Conservation (phyloP, 1,140 invertebrate species). For the Leptinotarsa texana region DNA sequence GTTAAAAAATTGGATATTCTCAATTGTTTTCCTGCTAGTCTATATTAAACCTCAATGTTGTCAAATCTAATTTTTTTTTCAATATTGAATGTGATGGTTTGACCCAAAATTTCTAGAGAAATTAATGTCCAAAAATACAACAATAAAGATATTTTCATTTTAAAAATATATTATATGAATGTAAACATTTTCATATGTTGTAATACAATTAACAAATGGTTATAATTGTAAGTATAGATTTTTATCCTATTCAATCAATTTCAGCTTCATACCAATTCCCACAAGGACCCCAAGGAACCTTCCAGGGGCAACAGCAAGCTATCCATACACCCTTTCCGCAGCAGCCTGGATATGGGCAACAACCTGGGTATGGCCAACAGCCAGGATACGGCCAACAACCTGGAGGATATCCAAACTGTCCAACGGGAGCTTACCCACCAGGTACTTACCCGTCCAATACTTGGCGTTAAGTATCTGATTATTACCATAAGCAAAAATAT, state of each 20-base stretch:
- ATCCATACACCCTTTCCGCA: conserved; percentile 14
- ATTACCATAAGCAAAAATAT: background rate
- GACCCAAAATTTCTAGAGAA: too few species aligned
- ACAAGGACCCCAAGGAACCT: conserved; percentile 13
- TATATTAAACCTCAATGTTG: too few species aligned
- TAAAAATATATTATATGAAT: too few species aligned
- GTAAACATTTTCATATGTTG: too few species aligned
- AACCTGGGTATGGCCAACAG: conserved; percentile 19
- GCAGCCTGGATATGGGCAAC: conserved; percentile 12
- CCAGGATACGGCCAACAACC: conserved; percentile 11
- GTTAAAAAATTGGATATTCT: too few species aligned
- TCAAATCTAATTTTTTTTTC: too few species aligned
- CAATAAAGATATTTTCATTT: too few species aligned
- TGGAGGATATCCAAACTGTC: conserved; percentile 34
- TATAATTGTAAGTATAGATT: too few species aligned
- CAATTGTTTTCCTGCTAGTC: too few species aligned
- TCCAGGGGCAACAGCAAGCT: conserved; percentile 7
- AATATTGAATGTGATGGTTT: too few species aligned
- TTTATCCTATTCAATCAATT: background rate
- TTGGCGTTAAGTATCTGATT: background rate
- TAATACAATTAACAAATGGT: too few species aligned
- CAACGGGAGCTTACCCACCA: conserved; percentile 38
- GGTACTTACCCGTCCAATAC: conserved; percentile 30
- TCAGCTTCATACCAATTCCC: conserved; percentile 24
- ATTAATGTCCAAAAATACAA: too few species aligned